These are phyloP conservation scores for Drosophila mayri DNA, from an alignment of 1,140 invertebrate genomes.

Conservation along the genomic window DNA sequence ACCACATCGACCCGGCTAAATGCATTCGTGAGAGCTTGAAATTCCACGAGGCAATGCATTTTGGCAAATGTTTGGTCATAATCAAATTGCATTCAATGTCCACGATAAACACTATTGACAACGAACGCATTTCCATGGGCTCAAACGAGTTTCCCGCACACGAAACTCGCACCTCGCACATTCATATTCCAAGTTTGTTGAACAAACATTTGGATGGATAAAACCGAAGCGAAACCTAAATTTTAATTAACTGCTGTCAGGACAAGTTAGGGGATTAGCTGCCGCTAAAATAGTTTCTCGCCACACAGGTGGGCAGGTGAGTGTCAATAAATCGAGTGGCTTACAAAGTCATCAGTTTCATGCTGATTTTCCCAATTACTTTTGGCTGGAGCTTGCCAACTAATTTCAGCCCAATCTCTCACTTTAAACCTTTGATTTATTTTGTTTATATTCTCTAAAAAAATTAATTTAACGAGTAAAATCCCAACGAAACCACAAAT, in stretches of 20 bases:
- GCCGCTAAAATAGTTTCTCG: slow-evolving; percentile 41
- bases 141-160: not conserved
- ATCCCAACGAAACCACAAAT: slow-evolving; percentile 5
- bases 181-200: slow-evolving; percentile 17
- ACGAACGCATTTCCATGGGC: slow-evolving; percentile 12
- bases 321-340: slow-evolving; percentile 41
- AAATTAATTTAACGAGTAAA: no score
- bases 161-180: not conserved
- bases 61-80: slow-evolving; percentile 67
- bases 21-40: slow-evolving; percentile 4
- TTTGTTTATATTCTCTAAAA: not conserved
- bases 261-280: slow-evolving; percentile 6
- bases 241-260: slow-evolving; percentile 73
- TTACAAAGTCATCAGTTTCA: slow-evolving; percentile 12
- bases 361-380: slow-evolving; percentile 48
- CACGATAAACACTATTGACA: slow-evolving; percentile 49
- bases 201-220: slow-evolving; percentile 35
- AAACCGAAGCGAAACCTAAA: slow-evolving; percentile 69
- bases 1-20: slow-evolving; percentile 11
- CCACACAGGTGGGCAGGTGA: not conserved
- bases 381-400: slow-evolving; percentile 25
- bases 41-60: slow-evolving; percentile 40
- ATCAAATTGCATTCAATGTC: slow-evolving; percentile 69
- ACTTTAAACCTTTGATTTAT: not conserved
- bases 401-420: not conserved